These are phyloP conservation scores for Loripinus fragilis DNA, from an alignment of 2,888 invertebrate genomes.

Conservation along the genomic window DNA sequence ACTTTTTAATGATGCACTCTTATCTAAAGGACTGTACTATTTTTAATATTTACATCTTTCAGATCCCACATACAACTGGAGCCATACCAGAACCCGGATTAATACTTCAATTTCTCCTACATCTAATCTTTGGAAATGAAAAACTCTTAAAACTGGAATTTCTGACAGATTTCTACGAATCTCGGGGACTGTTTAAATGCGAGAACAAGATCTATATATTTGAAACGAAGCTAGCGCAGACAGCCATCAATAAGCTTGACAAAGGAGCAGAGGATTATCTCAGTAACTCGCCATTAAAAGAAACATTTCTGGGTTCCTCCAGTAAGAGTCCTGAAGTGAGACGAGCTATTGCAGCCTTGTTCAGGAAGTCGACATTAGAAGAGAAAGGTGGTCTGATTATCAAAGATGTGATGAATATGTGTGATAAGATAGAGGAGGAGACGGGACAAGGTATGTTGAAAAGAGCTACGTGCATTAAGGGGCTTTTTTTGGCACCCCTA, in stretches of 20 bases:
- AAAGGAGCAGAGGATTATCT: slow-evolving; percentile 68
- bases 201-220: slow-evolving; percentile 68
- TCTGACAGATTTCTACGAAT: slow-evolving; percentile 62
- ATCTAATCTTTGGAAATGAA: slow-evolving; percentile 43
- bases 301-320: slow-evolving; percentile 67
- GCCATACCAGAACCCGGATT: slow-evolving; percentile 51
- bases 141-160: slow-evolving; percentile 64
- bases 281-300: slow-evolving; percentile 65
- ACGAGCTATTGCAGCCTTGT: slow-evolving; percentile 64
- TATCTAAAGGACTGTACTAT: too few species aligned
- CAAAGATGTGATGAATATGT: slow-evolving; percentile 62
- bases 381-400: slow-evolving; percentile 59
- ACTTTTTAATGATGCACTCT: too few species aligned
- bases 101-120: slow-evolving; percentile 43
- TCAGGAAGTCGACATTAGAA: slow-evolving; percentile 65
- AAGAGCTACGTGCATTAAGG: too few species aligned
- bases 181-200: slow-evolving; percentile 58
- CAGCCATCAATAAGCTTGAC: slow-evolving; percentile 66
- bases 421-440: slow-evolving; percentile 52
- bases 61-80: slow-evolving; percentile 44
- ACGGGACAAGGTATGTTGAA: slow-evolving; percentile 32
- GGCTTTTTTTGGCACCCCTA: too few species aligned
- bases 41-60: too few species aligned
- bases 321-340: slow-evolving; percentile 67
- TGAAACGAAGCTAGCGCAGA: slow-evolving; percentile 62